Evolutionary conservation across 2,797 vertebrate species (phyloP).

Genomic region (Halcyon smyrnensis): DNA sequence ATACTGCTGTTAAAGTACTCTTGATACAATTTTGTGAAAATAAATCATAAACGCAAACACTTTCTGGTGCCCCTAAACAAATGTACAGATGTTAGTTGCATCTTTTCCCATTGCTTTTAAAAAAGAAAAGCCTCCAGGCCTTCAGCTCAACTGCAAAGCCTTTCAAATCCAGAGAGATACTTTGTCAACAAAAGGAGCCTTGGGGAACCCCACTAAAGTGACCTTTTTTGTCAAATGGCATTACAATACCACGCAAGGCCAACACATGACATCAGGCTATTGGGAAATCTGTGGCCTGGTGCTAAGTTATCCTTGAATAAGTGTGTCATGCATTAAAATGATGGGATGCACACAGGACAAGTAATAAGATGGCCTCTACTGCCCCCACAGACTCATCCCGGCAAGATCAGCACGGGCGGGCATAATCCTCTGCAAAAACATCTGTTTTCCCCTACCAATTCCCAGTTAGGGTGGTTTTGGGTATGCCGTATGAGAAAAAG

Average conservation of each 20-base stretch:
- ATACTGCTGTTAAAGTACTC: neutral
- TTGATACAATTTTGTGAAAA: constrained; percentile 9
- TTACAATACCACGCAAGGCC: neutral
- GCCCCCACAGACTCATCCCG: constrained; percentile 4
- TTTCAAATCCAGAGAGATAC: constrained; percentile 5
- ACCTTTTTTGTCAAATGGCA: neutral
- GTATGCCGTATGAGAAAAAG: neutral
- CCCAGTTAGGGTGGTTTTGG: neutral
- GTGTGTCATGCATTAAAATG: neutral
- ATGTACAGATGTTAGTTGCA: constrained; percentile 21
- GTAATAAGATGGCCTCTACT: constrained; percentile 16
- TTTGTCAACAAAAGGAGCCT: constrained; percentile 38
- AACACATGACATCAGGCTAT: neutral
- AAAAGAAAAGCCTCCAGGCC: constrained; percentile 34
- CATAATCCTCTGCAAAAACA: rapidly evolving
- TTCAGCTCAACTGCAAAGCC: constrained; percentile 28
- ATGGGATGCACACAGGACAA: neutral
- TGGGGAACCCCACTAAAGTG: neutral
- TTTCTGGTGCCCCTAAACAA: constrained; percentile 6
- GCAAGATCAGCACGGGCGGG: neutral
- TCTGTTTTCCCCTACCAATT: neutral
- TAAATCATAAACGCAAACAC: constrained; percentile 32
- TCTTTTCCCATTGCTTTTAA: constrained; percentile 29
- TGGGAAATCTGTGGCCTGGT: neutral
- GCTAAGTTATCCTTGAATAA: neutral